Evolutionary conservation across 2,113 vertebrate genomes (phyloP).

Genomic region (Proterorhinus semilunaris): DNA sequence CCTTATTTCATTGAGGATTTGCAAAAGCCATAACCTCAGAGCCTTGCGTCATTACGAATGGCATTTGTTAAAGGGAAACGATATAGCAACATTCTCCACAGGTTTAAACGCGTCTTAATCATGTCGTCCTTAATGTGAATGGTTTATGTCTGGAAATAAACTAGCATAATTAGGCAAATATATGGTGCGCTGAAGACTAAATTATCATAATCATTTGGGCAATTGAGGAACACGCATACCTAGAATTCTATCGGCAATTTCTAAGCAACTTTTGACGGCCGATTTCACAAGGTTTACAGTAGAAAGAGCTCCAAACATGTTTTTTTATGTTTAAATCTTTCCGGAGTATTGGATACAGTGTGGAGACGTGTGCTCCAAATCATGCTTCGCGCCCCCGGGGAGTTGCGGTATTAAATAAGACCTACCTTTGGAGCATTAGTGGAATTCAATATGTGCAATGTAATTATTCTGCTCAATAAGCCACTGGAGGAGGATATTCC

Average conservation of each 20-base stretch:
- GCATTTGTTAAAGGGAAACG: constrained; percentile 52
- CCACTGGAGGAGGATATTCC: constrained; percentile 75
- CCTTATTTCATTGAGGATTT: constrained; percentile 66
- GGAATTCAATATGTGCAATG: constrained; percentile 77
- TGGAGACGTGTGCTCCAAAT: constrained; percentile 67
- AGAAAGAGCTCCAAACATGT: constrained; percentile 24
- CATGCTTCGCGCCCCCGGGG: constrained; percentile 64
- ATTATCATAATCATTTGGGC: constrained; percentile 34
- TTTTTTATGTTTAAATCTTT: constrained; percentile 61
- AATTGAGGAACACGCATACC: constrained; percentile 24
- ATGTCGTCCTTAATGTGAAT: constrained; percentile 45
- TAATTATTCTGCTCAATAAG: constrained; percentile 79
- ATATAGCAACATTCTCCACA: constrained; percentile 24
- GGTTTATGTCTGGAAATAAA: constrained; percentile 43
- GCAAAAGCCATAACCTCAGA: constrained; percentile 54
- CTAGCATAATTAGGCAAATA: constrained; percentile 31
- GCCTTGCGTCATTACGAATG: constrained; percentile 50
- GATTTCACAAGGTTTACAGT: constrained; percentile 56
- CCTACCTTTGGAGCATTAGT: constrained; percentile 75
- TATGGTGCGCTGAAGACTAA: constrained; percentile 36
- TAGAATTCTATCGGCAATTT: constrained; percentile 37
- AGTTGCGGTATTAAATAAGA: constrained; percentile 76
- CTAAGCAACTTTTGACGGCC: constrained; percentile 31
- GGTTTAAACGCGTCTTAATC: constrained; percentile 48
- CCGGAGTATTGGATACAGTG: constrained; percentile 50